These are phyloP conservation scores for Aphidoletes aphidimyza DNA, from an alignment of 2,888 invertebrate genomes.

Conservation along the genomic window DNA sequence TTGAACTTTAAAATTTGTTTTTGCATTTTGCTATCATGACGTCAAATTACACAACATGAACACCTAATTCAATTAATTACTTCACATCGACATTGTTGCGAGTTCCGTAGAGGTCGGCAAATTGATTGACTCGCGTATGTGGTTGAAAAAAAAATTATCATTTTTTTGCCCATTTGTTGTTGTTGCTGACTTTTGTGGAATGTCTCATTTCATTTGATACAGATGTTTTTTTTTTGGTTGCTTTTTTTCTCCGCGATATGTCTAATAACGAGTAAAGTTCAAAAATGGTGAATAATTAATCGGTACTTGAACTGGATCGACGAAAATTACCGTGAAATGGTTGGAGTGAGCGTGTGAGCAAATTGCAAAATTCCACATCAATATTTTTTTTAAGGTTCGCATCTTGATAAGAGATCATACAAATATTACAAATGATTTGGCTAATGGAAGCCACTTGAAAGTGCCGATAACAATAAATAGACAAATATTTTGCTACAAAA, in stretches of 20 bases:
- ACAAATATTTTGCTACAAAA: background rate
- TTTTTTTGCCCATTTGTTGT: background rate
- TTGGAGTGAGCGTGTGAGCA: too few species aligned
- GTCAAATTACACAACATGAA: background rate
- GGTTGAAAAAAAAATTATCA: background rate
- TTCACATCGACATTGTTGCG: conserved; percentile 8
- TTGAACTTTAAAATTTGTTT: too few species aligned
- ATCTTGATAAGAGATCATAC: too few species aligned
- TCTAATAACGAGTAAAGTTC: background rate
- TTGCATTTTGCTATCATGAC: too few species aligned
- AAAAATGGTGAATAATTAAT: background rate
- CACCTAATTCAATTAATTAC: background rate
- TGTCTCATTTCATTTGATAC: background rate
- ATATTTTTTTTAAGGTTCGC: background rate
- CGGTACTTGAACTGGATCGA: background rate
- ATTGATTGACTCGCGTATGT: background rate
- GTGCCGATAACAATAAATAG: background rate
- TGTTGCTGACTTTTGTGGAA: conserved; percentile 9
- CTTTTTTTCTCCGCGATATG: background rate
- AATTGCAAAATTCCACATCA: background rate
- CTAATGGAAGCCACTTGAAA: background rate
- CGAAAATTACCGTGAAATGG: background rate
- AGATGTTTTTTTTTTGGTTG: background rate
- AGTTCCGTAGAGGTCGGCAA: background rate
- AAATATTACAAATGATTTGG: background rate